Conservation (phyloP, 1,140 invertebrate species). For the Drosophila sturtevanti region DNA sequence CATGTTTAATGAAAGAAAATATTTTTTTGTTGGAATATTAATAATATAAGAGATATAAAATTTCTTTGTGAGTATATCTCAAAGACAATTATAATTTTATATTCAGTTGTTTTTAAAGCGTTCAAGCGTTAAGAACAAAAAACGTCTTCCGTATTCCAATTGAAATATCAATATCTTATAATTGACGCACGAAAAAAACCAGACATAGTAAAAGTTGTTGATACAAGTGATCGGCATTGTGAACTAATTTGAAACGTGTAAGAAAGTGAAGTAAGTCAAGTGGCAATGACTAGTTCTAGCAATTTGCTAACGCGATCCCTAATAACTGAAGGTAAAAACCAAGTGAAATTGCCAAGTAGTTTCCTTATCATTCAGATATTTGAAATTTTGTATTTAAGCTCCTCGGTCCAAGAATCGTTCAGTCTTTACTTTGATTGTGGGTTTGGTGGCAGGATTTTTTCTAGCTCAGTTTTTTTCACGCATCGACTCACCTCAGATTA, state of each 20-base stretch:
- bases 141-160: background rate
- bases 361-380: background rate
- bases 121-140: constrained; percentile 22
- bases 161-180: background rate
- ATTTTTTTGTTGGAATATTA: too few species aligned
- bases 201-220: constrained; percentile 24
- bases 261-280: background rate
- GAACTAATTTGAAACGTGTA: background rate
- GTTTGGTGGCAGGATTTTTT: constrained; percentile 43
- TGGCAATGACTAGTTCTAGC: background rate
- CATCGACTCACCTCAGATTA: constrained; percentile 9
- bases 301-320: background rate
- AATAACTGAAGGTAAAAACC: background rate
- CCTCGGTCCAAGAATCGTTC: constrained; percentile 41
- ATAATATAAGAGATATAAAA: too few species aligned
- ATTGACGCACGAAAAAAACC: constrained; percentile 2
- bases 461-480: constrained; percentile 24
- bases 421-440: constrained; percentile 37
- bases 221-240: constrained; percentile 29
- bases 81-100: too few species aligned
- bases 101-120: constrained; percentile 19
- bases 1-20: too few species aligned
- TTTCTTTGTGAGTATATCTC: too few species aligned
- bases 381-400: background rate
- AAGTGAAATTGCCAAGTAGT: background rate